Evolutionary conservation across 2,888 invertebrate genomes (phyloP).

Genomic region (Chesias legatella): DNA sequence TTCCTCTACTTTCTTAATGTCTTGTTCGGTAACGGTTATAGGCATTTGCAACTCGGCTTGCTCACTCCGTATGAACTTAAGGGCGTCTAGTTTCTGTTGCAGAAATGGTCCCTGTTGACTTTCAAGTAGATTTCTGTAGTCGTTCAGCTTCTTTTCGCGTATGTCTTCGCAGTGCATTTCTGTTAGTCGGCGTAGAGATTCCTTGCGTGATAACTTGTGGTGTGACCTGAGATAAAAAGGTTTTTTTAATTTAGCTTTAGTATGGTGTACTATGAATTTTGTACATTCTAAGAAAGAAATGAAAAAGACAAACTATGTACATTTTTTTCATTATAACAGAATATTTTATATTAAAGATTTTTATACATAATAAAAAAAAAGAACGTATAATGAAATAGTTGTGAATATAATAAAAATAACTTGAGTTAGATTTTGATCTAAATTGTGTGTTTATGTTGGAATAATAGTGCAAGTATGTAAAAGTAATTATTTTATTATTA

Average conservation of each 20-base stretch:
- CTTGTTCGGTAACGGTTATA: slow-evolving; percentile 84
- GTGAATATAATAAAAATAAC: too few species aligned
- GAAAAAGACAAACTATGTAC: too few species aligned
- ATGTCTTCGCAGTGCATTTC: slow-evolving; percentile 86
- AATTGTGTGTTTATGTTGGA: too few species aligned
- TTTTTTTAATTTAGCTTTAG: background rate
- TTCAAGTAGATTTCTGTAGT: slow-evolving; percentile 84
- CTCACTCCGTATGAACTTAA: slow-evolving; percentile 87
- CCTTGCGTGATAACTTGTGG: slow-evolving; percentile 84
- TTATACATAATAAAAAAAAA: too few species aligned
- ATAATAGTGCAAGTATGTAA: too few species aligned
- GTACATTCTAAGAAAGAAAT: too few species aligned
- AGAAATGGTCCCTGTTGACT: slow-evolving; percentile 87
- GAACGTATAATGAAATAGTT: too few species aligned
- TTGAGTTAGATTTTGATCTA: too few species aligned
- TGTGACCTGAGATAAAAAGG: slow-evolving; percentile 55
- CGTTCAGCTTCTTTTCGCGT: slow-evolving; percentile 81
- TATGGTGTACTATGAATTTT: too few species aligned
- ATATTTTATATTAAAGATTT: too few species aligned
- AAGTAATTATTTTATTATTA: too few species aligned
- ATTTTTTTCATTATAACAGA: too few species aligned
- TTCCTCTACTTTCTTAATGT: slow-evolving; percentile 81
- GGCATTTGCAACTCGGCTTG: slow-evolving; percentile 84
- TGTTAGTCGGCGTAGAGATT: slow-evolving; percentile 86
- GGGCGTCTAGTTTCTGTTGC: slow-evolving; percentile 84